Percentiles rank a stretch among this genome's conserved stretches.
Conservation (phyloP, 2,797 vertebrate species). For the Limnodromus scolopaceus region DNA sequence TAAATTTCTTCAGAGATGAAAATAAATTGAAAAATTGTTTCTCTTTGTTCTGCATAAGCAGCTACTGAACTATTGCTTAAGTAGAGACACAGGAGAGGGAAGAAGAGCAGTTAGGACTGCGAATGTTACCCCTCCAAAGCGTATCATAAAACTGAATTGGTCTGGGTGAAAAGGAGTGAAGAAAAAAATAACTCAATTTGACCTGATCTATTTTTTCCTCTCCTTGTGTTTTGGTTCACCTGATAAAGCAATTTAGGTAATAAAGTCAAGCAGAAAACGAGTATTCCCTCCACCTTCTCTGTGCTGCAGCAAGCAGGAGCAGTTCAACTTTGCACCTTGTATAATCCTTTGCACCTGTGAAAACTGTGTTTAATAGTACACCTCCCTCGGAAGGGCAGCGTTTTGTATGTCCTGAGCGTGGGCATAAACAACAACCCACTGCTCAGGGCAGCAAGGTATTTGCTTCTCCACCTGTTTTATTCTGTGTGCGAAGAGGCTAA, state of each 20-base stretch:
- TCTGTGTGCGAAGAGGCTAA: not conserved
- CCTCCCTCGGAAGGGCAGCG: not conserved
- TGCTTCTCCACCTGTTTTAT: not conserved
- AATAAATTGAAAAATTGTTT: not conserved
- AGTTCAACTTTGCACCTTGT: not conserved
- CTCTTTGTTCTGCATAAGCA: not conserved
- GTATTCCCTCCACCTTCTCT: not conserved
- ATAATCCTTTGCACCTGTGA: not conserved
- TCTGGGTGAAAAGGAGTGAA: not conserved
- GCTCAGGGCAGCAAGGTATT: not conserved
- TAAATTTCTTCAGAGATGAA: not conserved
- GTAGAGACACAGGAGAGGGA: not conserved
- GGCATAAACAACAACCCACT: not conserved
- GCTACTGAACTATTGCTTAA: not conserved
- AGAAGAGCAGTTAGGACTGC: not conserved
- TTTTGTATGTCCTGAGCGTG: not conserved
- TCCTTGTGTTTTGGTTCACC: not conserved
- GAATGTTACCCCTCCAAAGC: not conserved
- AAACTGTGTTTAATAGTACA: not conserved
- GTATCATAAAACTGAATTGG: not conserved
- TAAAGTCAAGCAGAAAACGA: conserved; percentile 6
- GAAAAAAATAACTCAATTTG: not conserved
- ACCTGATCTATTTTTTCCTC: not conserved
- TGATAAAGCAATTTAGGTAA: not conserved
- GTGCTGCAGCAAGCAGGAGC: not conserved